Conservation (phyloP, 2,113 vertebrate species). For the Canis aureus region DNA sequence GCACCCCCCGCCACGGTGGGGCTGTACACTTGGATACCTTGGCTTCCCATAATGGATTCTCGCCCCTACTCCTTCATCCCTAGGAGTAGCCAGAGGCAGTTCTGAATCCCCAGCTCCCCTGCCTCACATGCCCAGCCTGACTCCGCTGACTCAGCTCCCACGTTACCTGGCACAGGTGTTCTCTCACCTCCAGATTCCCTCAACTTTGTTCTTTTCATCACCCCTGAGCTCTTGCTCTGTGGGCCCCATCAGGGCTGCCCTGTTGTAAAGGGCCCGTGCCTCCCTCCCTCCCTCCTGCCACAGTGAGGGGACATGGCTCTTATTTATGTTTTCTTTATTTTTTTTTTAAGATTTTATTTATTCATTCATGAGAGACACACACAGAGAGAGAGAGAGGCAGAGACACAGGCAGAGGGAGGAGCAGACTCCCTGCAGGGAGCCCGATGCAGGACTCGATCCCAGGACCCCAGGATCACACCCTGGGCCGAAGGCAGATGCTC, state of each 20-base stretch:
- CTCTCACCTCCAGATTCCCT: not conserved
- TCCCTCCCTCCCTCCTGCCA: not conserved
- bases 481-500: no score
- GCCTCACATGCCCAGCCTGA: conserved; percentile 43
- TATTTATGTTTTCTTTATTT: not conserved
- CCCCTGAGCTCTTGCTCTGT: not conserved
- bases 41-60: not conserved
- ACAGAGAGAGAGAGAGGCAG: no score
- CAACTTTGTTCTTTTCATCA: not conserved
- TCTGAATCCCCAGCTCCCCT: conserved; percentile 63
- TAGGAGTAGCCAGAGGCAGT: conserved; percentile 64
- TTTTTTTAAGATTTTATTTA: no score
- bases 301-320: not conserved
- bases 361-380: no score
- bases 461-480: no score
- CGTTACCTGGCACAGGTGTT: conserved; percentile 44
- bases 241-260: not conserved
- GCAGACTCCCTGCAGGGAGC: no score
- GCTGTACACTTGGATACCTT: not conserved
- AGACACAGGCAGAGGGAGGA: no score
- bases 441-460: no score
- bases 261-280: not conserved
- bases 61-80: conserved; percentile 45
- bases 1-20: not conserved
- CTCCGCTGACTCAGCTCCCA: accelerated